phyloP scores from a whole-genome alignment of 1,140 invertebrate species.

The Achroia grisella region DNA sequence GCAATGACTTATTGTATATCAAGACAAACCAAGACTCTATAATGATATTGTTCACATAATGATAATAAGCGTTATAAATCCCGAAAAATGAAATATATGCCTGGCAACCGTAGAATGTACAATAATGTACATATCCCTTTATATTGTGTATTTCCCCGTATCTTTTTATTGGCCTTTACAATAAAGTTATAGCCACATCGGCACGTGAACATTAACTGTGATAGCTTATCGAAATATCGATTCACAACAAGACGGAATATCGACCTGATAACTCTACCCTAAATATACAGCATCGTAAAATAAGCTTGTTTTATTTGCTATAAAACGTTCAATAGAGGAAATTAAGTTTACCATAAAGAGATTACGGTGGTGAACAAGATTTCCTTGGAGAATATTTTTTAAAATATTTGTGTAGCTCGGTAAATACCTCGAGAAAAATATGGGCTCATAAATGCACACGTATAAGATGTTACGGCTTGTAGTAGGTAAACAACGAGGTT shows the following conservation, averaged over 20 bases:
- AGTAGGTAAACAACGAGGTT: no score
- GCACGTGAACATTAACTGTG: not conserved
- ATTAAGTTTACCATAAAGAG: slow-evolving; percentile 26
- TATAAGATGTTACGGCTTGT: no score
- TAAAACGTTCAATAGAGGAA: slow-evolving; percentile 40
- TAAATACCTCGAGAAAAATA: slow-evolving; percentile 6
- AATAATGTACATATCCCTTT: no score
- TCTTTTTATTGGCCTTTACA: no score
- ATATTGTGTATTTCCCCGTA: no score
- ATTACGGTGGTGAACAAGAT: slow-evolving; percentile 6
- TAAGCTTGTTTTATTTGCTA: slow-evolving; percentile 29
- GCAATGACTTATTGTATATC: no score
- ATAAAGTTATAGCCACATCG: no score
- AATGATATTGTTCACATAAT: no score
- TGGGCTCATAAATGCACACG: slow-evolving; percentile 6
- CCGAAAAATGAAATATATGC: no score
- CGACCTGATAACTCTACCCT: slow-evolving; percentile 19
- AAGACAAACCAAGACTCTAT: no score
- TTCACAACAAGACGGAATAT: slow-evolving; percentile 12
- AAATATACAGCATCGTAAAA: slow-evolving; percentile 41
- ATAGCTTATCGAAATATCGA: slow-evolving; percentile 24
- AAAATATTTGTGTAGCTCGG: not conserved
- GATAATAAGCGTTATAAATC: no score
- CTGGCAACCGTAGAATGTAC: no score
- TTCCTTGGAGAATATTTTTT: not conserved